Percentiles rank a stretch among this genome's conserved stretches.
These are phyloP conservation scores for Hoplostethus atlanticus DNA, from an alignment of 2,797 vertebrate species.

Conservation along the genomic window DNA sequence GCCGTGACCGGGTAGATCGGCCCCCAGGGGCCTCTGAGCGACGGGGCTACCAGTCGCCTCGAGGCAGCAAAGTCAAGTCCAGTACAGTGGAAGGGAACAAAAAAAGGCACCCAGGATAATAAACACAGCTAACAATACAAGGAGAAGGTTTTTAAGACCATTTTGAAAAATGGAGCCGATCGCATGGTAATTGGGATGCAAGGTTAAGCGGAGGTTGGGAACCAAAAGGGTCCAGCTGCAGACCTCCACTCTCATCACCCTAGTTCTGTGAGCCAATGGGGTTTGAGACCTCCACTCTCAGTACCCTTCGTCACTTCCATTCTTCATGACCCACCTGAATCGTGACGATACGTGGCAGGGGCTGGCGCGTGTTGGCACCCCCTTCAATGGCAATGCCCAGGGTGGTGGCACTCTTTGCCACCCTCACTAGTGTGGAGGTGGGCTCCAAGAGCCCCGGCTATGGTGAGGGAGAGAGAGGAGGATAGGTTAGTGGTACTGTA, in stretches of 20 bases:
- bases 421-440: conserved; percentile 91
- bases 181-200: neutral
- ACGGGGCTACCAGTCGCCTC: no score
- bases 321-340: conserved; percentile 89
- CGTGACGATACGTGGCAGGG: conserved; percentile 96
- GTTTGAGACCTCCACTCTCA: no score
- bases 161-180: neutral
- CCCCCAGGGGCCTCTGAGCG: no score
- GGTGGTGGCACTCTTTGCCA: conserved; percentile 93
- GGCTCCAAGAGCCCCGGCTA: conserved; percentile 96
- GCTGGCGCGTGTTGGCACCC: conserved; percentile 96
- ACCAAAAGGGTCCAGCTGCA: no score
- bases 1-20: no score
- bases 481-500: neutral
- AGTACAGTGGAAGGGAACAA: neutral
- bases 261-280: no score
- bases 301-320: neutral
- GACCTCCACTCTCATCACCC: no score
- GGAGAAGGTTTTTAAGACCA: neutral
- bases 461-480: conserved; percentile 21
- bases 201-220: neutral
- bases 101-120: conserved; percentile 1
- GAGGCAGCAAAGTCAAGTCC: no score
- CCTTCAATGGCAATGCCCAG: conserved; percentile 97
- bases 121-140: neutral